Conservation (phyloP, 2,113 vertebrate genomes). For the Kryptolebias marmoratus region DNA sequence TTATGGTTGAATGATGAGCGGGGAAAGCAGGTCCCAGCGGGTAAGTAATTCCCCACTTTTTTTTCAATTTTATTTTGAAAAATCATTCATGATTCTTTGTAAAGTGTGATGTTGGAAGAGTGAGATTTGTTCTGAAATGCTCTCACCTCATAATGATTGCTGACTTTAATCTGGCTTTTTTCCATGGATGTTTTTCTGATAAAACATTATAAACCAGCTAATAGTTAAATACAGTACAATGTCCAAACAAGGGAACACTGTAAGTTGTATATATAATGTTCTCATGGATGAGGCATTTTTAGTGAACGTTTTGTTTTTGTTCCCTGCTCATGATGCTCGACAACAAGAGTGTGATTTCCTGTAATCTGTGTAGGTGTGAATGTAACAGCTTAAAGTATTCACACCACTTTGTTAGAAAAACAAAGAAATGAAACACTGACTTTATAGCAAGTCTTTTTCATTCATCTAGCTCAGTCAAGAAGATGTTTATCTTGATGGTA, state of each 20-base stretch:
- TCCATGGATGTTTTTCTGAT: too few relatives aligned
- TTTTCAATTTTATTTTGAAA: background rate
- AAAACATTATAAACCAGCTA: too few relatives aligned
- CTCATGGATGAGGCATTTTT: background rate
- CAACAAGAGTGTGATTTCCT: constrained; percentile 15
- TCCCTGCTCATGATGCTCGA: background rate
- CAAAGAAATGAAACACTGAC: too few relatives aligned
- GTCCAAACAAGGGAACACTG: too few relatives aligned
- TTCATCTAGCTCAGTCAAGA: too few relatives aligned
- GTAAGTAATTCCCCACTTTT: constrained; percentile 48
- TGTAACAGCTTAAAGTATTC: too few relatives aligned
- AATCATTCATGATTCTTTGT: background rate
- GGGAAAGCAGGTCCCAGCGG: constrained; percentile 16
- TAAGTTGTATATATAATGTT: too few relatives aligned
- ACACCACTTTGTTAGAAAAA: too few relatives aligned
- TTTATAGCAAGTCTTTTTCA: too few relatives aligned
- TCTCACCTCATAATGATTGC: background rate
- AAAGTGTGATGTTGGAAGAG: background rate
- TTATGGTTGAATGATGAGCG: constrained; percentile 32
- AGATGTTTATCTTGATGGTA: too few relatives aligned
- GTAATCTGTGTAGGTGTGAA: background rate
- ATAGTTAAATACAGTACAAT: too few relatives aligned
- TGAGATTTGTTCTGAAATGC: background rate
- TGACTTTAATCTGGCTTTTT: too few relatives aligned
- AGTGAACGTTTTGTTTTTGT: background rate